Evolutionary conservation across 1,140 invertebrate genomes (phyloP).

Genomic region (Drosophila tsacasi): DNA sequence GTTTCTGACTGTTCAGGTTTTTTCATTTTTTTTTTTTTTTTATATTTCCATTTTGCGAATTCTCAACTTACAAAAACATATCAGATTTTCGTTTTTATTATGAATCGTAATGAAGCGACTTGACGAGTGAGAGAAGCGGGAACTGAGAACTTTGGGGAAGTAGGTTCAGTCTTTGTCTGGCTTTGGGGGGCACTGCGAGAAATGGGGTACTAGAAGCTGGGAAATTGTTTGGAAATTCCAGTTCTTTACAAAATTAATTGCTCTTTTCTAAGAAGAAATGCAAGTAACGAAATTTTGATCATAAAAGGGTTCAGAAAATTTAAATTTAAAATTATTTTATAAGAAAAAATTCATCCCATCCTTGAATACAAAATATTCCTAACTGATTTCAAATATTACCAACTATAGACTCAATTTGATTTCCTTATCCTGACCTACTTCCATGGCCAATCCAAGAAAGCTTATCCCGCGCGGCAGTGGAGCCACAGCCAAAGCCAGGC

Average conservation of each 20-base stretch:
- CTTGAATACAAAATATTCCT: not conserved
- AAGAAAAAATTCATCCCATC: not conserved
- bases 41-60: constrained; percentile 63
- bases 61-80: constrained; percentile 83
- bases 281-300: too few species aligned
- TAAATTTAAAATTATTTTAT: not conserved
- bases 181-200: constrained; percentile 8
- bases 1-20: constrained; percentile 35
- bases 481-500: constrained; percentile 6
- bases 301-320: not conserved
- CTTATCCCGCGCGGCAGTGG: constrained; percentile 40
- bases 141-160: constrained; percentile 29
- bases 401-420: constrained; percentile 1
- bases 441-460: constrained; percentile 2
- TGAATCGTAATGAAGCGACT: constrained; percentile 74
- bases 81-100: constrained; percentile 79
- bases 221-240: not conserved
- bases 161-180: constrained; percentile 37
- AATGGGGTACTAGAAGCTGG: not conserved
- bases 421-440: constrained; percentile 39
- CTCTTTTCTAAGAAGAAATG: too few species aligned
- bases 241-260: not conserved
- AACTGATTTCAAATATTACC: not conserved
- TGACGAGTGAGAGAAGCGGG: constrained; percentile 29
- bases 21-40: constrained; percentile 15